Conservation (phyloP, 2,113 vertebrate genomes). For the Plotosus lineatus region DNA sequence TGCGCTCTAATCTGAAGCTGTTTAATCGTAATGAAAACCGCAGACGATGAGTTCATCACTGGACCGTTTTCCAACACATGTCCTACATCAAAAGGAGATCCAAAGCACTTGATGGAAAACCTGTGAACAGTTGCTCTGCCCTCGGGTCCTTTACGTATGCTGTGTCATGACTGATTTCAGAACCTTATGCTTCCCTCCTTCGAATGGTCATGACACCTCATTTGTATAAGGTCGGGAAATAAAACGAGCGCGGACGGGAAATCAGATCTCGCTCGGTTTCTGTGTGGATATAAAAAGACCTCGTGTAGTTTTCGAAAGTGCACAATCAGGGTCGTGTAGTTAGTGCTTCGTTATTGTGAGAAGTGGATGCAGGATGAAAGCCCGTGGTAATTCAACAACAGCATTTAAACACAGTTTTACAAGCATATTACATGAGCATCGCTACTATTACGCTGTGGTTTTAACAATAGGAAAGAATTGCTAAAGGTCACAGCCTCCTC, state of each 20-base stretch:
- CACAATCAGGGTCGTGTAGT: background rate
- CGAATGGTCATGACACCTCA: background rate
- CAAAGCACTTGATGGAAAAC: conserved; percentile 3
- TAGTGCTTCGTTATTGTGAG: background rate
- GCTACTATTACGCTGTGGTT: background rate
- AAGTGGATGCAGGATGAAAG: background rate
- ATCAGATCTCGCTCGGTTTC: background rate
- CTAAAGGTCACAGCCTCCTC: background rate
- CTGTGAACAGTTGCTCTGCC: background rate
- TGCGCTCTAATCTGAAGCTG: background rate
- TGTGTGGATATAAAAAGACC: background rate
- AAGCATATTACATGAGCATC: background rate
- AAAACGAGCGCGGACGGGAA: background rate
- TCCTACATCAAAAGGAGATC: background rate
- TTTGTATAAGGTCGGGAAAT: background rate
- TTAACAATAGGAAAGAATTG: background rate
- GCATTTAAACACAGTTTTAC: background rate
- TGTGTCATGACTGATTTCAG: background rate
- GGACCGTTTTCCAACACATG: background rate
- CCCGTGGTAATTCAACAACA: background rate
- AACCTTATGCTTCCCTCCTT: background rate
- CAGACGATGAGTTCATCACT: background rate
- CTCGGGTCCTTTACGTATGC: background rate
- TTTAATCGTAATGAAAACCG: background rate
- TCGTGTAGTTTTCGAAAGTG: background rate